These are phyloP conservation scores for Scatophagus argus DNA, from an alignment of 2,113 vertebrate genomes.

Conservation along the genomic window DNA sequence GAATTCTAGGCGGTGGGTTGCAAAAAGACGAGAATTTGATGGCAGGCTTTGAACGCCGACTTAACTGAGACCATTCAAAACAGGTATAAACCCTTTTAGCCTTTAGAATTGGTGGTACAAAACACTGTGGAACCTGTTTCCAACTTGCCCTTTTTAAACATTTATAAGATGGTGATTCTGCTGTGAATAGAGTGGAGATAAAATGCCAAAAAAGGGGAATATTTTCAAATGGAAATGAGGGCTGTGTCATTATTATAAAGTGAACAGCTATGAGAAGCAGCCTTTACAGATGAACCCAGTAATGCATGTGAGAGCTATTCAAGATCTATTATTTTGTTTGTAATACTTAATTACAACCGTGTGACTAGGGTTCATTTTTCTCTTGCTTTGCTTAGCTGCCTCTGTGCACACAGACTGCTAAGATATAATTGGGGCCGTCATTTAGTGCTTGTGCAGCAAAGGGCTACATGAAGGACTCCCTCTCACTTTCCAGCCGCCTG, in stretches of 20 bases:
- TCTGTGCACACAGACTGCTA: slow-evolving; percentile 23
- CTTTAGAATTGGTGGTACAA: background rate
- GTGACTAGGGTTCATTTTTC: slow-evolving; percentile 2
- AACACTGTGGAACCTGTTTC: background rate
- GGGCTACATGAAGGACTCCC: slow-evolving; percentile 54
- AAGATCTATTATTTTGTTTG: slow-evolving; percentile 31
- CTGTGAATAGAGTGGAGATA: background rate
- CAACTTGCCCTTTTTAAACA: background rate
- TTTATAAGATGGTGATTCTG: background rate
- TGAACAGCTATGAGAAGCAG: slow-evolving; percentile 11
- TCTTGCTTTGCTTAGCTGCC: slow-evolving; percentile 28
- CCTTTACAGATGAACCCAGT: slow-evolving; percentile 21
- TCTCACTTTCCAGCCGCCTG: slow-evolving; percentile 28
- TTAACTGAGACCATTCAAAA: background rate
- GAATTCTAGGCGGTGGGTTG: background rate
- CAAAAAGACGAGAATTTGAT: background rate
- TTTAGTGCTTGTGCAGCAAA: slow-evolving; percentile 32
- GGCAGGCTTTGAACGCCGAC: background rate
- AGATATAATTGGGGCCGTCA: slow-evolving; percentile 41
- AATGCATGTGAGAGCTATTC: slow-evolving; percentile 8
- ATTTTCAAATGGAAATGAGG: slow-evolving; percentile 18
- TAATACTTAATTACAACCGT: slow-evolving; percentile 25
- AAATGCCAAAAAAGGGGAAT: background rate
- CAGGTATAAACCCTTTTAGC: background rate
- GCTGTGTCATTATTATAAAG: slow-evolving; percentile 26